A percentile compares a stretch with the other conserved stretches of the same genome.
Conservation (phyloP, 2,113 vertebrate species). For the Hystrix cristata region DNA sequence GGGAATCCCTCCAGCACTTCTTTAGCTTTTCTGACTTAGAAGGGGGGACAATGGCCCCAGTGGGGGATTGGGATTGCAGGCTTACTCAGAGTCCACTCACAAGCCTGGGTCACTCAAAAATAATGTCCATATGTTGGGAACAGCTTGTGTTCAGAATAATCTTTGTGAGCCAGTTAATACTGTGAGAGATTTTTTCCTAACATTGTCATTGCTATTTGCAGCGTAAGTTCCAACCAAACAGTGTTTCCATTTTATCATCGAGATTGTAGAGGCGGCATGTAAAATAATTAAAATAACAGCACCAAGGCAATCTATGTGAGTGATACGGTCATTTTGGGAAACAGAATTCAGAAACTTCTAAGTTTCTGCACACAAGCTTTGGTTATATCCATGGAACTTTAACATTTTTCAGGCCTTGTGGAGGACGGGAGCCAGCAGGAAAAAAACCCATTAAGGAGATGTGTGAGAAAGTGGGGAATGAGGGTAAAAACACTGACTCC, state of each 20-base stretch:
- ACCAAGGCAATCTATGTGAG: not conserved
- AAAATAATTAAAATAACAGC: conserved; percentile 53
- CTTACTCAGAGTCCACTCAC: not conserved
- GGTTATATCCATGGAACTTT: not conserved
- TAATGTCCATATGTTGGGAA: conserved; percentile 62
- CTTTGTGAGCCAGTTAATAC: conserved; percentile 64
- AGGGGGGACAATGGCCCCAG: rapidly evolving
- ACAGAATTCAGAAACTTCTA: conserved; percentile 5
- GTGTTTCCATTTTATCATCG: conserved; percentile 65
- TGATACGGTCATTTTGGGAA: not conserved
- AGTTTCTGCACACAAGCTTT: not conserved
- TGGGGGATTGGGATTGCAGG: not conserved
- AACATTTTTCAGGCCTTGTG: not conserved
- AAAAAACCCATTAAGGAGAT: not conserved
- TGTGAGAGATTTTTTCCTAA: conserved; percentile 67
- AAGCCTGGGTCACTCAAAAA: conserved; percentile 50
- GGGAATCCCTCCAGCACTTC: not conserved
- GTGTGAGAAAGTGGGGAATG: not conserved
- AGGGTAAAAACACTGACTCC: not conserved
- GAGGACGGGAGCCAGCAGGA: not conserved
- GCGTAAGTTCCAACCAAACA: conserved; percentile 69
- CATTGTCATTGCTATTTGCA: conserved; percentile 73
- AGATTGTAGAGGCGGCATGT: conserved; percentile 17
- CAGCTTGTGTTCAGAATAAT: conserved; percentile 66
- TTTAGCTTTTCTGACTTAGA: not conserved